Percentiles rank a stretch among this genome's conserved stretches.
phyloP scores from a whole-genome alignment of 2,113 vertebrate genomes.

The Macquaria australasica region DNA sequence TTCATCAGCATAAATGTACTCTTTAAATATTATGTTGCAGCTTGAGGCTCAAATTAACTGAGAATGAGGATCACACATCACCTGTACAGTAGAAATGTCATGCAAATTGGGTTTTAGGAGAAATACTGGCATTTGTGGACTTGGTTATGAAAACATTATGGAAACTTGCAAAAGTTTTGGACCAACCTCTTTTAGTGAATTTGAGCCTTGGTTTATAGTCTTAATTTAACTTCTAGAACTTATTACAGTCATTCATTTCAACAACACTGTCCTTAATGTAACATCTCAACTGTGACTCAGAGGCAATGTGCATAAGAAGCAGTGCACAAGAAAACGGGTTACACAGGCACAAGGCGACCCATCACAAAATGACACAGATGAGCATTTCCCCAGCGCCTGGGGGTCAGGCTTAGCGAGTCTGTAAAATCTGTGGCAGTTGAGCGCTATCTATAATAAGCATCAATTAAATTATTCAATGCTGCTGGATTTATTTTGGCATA shows the following conservation, averaged over 20 bases:
- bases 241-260: conserved; percentile 67
- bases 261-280: conserved; percentile 52
- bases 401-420: conserved; percentile 71
- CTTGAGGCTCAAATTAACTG: conserved; percentile 37
- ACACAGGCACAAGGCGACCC: conserved; percentile 52
- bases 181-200: conserved; percentile 25
- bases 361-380: conserved; percentile 66
- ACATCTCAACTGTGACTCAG: conserved; percentile 56
- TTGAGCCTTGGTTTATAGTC: conserved; percentile 38
- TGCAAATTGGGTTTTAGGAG: conserved; percentile 39
- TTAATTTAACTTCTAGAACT: conserved; percentile 55
- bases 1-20: conserved; percentile 22
- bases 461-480: conserved; percentile 79
- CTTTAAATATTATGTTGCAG: conserved; percentile 13
- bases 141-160: conserved; percentile 30
- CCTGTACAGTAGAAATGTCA: conserved; percentile 8
- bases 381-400: conserved; percentile 60
- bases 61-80: conserved; percentile 42
- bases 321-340: conserved; percentile 47
- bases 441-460: conserved; percentile 81
- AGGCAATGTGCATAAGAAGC: conserved; percentile 42
- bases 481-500: conserved; percentile 77
- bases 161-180: conserved; percentile 20
- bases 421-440: conserved; percentile 68
- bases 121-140: conserved; percentile 22